A percentile compares a stretch with the other conserved stretches of the same genome.
Conservation (phyloP, 2,113 vertebrate species). For the Progne subis region DNA sequence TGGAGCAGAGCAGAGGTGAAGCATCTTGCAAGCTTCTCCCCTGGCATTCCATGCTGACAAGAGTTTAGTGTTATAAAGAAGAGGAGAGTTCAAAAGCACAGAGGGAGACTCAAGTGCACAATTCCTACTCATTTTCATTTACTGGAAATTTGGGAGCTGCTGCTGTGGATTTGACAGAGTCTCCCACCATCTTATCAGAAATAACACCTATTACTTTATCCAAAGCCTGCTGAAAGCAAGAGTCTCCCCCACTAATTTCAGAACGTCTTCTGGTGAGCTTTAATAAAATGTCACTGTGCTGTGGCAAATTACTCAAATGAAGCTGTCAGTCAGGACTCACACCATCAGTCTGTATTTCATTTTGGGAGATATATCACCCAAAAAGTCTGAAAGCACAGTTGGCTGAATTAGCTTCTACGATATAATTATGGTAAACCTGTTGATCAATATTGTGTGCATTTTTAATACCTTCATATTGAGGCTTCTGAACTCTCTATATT, state of each 20-base stretch:
- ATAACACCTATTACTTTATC: background rate
- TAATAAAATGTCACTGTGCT: background rate
- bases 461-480: conserved; percentile 29
- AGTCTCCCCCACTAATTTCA: background rate
- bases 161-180: background rate
- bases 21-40: background rate
- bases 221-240: background rate
- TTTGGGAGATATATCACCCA: background rate
- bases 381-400: background rate
- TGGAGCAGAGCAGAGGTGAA: background rate
- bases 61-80: background rate
- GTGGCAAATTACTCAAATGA: background rate
- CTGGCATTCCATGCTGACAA: background rate
- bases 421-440: conserved; percentile 14
- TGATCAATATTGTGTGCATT: conserved; percentile 21
- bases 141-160: background rate
- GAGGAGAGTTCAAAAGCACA: background rate
- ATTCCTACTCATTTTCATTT: background rate
- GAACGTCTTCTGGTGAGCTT: background rate
- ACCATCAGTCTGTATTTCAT: background rate
- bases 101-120: background rate
- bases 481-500: background rate
- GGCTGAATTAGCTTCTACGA: background rate
- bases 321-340: conserved; percentile 16
- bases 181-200: background rate